These are phyloP conservation scores for Ctenicera cuprea DNA, from an alignment of 2,888 invertebrate genomes.

Conservation along the genomic window DNA sequence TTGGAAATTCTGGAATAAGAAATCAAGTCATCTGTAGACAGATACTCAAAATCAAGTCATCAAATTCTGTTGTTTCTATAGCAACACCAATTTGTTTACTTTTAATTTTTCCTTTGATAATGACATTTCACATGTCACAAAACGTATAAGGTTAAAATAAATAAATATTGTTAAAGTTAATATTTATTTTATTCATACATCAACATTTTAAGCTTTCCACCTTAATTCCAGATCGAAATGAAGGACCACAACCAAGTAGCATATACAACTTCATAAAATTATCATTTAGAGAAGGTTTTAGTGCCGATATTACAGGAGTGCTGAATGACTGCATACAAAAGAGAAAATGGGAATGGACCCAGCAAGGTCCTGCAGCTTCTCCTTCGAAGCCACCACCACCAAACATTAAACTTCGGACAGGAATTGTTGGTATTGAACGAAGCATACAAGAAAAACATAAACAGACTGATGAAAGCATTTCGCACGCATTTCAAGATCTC, in stretches of 20 bases:
- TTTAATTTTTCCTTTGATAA: too few relatives aligned
- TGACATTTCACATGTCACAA: too few relatives aligned
- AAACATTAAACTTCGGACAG: slow-evolving; percentile 84
- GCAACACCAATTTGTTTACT: too few relatives aligned
- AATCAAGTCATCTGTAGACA: too few relatives aligned
- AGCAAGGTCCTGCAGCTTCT: slow-evolving; percentile 61
- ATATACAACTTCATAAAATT: slow-evolving; percentile 85
- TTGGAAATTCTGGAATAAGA: too few relatives aligned
- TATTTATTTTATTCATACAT: too few relatives aligned
- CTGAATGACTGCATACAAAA: slow-evolving; percentile 79
- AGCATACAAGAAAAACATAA: slow-evolving; percentile 93
- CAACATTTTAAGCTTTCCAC: background rate
- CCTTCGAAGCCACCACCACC: slow-evolving; percentile 64
- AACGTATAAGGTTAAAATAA: too few relatives aligned
- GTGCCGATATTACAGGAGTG: slow-evolving; percentile 78
- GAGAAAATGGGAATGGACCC: slow-evolving; percentile 78
- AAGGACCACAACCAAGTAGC: slow-evolving; percentile 85
- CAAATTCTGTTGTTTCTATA: too few relatives aligned
- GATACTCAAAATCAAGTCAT: too few relatives aligned
- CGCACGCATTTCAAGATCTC: slow-evolving; percentile 96
- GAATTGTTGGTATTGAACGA: slow-evolving; percentile 97
- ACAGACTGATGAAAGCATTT: slow-evolving; percentile 93
- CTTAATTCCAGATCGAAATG: slow-evolving; percentile 65
- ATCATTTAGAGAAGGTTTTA: slow-evolving; percentile 90
- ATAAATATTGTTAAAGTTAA: too few relatives aligned